Percentiles rank a stretch among this genome's conserved stretches.
Evolutionary conservation across 2,888 invertebrate species (phyloP).

Genomic region (Brassicogethes aeneus): DNA sequence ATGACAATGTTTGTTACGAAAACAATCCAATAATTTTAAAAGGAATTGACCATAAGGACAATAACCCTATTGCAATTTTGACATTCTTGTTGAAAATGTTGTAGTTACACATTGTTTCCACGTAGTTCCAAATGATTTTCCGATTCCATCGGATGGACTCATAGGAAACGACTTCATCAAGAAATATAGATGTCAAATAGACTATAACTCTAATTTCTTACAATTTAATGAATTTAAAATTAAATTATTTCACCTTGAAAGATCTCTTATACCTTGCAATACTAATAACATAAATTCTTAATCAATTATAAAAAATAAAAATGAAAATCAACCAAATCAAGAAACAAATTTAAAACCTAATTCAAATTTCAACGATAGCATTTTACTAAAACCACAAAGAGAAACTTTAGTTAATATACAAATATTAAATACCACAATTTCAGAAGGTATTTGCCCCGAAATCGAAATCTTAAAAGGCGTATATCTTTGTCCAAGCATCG

Average conservation of each 20-base stretch:
- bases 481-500: slow-evolving; percentile 9
- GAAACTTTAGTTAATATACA: slow-evolving; percentile 10
- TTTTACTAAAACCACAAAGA: slow-evolving; percentile 4
- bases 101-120: too few relatives aligned
- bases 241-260: too few relatives aligned
- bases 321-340: not conserved
- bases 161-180: too few relatives aligned
- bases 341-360: not conserved
- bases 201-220: too few relatives aligned
- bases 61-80: too few relatives aligned
- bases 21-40: slow-evolving; percentile 7
- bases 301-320: not conserved
- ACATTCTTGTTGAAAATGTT: too few relatives aligned
- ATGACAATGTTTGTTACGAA: slow-evolving; percentile 3
- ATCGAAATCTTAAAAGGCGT: slow-evolving; percentile 7
- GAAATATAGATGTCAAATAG: too few relatives aligned
- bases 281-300: too few relatives aligned
- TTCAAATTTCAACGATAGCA: not conserved
- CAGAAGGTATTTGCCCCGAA: slow-evolving; percentile 10
- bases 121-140: too few relatives aligned
- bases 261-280: too few relatives aligned
- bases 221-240: too few relatives aligned
- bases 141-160: too few relatives aligned
- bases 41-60: slow-evolving; percentile 9
- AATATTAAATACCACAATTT: slow-evolving; percentile 4